These are phyloP conservation scores for Enteromius trimaculatus DNA, from an alignment of 2,797 vertebrate species.

Conservation along the genomic window DNA sequence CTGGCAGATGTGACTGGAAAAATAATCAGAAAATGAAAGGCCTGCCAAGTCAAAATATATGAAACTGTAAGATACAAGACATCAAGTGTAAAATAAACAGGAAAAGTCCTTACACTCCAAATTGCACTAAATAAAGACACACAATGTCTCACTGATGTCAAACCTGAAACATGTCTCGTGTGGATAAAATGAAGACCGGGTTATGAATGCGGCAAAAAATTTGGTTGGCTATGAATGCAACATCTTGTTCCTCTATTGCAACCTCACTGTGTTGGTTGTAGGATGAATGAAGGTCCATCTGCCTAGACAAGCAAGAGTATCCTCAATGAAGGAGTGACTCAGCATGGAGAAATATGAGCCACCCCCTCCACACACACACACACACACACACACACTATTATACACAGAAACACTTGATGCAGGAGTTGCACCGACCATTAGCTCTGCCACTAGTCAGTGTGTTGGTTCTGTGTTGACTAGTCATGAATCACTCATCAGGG, in stretches of 20 bases:
- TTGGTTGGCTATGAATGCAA: background rate
- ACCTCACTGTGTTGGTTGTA: background rate
- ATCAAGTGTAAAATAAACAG: background rate
- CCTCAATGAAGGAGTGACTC: constrained; percentile 17
- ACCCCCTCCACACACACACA: background rate
- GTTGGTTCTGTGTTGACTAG: background rate
- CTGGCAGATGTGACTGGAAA: constrained; percentile 51
- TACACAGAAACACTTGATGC: background rate
- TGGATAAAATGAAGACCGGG: background rate
- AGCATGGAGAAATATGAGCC: background rate
- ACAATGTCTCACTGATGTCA: background rate
- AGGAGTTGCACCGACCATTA: background rate
- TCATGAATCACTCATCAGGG: background rate
- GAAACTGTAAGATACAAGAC: background rate
- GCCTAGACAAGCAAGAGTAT: constrained; percentile 15
- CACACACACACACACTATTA: background rate
- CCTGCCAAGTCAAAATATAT: background rate
- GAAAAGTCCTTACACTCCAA: background rate
- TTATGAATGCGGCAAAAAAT: background rate
- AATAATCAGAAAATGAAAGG: constrained; percentile 32
- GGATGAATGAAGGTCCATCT: constrained; percentile 8
- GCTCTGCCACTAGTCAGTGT: background rate
- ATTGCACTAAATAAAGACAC: background rate
- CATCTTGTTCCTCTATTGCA: background rate
- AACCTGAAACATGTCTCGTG: background rate